Conservation (phyloP, 1,140 invertebrate genomes). For the Atta colombica region DNA sequence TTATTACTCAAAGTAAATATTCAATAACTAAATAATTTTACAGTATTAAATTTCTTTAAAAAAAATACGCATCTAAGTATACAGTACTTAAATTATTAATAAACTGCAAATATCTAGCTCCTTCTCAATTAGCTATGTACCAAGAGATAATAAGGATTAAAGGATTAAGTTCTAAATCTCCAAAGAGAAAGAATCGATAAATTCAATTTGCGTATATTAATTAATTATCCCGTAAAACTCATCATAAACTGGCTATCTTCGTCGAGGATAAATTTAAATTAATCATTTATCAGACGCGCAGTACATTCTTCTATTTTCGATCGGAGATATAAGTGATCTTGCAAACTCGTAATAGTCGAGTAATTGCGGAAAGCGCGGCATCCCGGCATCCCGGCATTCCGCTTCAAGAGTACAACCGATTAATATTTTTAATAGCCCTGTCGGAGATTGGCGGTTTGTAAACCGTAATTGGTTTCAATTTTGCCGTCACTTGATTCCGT, state of each 20-base stretch:
- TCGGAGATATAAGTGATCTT: conserved; percentile 40
- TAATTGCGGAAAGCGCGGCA: conserved; percentile 58
- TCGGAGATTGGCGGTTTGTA: conserved; percentile 64
- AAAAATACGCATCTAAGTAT: not conserved
- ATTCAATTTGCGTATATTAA: conserved; percentile 2
- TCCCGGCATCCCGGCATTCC: conserved; percentile 42
- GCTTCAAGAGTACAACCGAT: conserved; percentile 58
- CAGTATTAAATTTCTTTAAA: too few relatives aligned
- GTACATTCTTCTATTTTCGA: conserved; percentile 30
- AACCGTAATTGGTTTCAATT: conserved; percentile 64
- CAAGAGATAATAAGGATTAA: not conserved
- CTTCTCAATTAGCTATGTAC: conserved; percentile 1
- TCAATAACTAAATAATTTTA: too few relatives aligned
- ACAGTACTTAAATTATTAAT: not conserved
- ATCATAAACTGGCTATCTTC: not conserved
- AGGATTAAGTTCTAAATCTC: not conserved
- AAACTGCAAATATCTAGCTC: not conserved
- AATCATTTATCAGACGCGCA: conserved; percentile 42
- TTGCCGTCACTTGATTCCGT: conserved; percentile 57
- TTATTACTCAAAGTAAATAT: too few relatives aligned
- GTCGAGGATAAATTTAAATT: conserved; percentile 12
- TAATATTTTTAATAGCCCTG: conserved; percentile 64
- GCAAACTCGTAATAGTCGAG: conserved; percentile 46
- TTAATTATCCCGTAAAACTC: conserved; percentile 32
- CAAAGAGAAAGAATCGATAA: conserved; percentile 1